Base-by-base conservation (phyloP, 2,888 invertebrate genomes). In the Blera fallax region DNA sequence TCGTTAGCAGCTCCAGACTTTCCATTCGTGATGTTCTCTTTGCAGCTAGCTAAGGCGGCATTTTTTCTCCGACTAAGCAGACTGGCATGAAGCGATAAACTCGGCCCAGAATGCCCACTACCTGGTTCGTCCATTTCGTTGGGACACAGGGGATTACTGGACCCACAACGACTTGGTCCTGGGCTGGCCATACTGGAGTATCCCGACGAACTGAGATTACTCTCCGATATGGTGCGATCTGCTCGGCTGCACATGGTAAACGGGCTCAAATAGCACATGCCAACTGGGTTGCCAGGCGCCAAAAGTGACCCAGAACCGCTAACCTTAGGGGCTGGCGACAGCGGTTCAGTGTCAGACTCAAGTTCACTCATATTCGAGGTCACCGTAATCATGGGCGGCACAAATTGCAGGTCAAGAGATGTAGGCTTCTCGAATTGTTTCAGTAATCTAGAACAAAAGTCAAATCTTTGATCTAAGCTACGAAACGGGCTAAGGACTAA, bases 151-250 rank as follows among this genome's bases (percentile, higher is more conserved):
- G 96, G 96, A 91, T 96, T 96, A 89, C 95, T 96, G 0, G 96
- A 96, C 5, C 96, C 96, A 90, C 96, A 96, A 83, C 96, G 93
- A 0, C 96, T 96, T 3, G 96, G 96, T 0, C 96, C 96, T 0
- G 96, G 96, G 91, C 96, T 96, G 0, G 96, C 96, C 95, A 96
- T 96, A 2, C 96, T 96, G 87, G 96, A 96, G 90, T 97, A 97
- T 7, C 97, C 97, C 0, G 96, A 96, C 7, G 96, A 96, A 87
- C 96, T 96, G 45, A 97, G 93, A 91, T 97, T 97, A 1, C 96
- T 96, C 92, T 97, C 96, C 0, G 96, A 96, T 11, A 96, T 95
- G 1, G 95, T 96, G 88, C 96, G 94, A 89, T 96, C 96, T 11
- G 95, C 95, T 87, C 95, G 93, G 0, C 94, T 94, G 52, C 95